Evolutionary conservation across 2,113 vertebrate genomes (phyloP).

Genomic region (Bos indicus): DNA sequence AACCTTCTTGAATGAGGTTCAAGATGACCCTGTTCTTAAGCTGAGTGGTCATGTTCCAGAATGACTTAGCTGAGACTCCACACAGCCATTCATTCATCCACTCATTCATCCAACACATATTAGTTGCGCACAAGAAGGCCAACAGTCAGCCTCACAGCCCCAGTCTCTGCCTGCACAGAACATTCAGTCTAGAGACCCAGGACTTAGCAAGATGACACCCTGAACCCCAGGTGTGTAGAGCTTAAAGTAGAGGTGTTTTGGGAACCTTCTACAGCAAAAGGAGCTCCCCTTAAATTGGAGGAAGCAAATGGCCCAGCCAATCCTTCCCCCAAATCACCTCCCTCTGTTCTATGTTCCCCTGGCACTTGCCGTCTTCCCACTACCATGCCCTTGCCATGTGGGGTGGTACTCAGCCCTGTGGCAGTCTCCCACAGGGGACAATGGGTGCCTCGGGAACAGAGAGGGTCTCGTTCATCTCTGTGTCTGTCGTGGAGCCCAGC

Average conservation of each 20-base stretch:
- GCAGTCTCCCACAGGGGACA: too few species aligned
- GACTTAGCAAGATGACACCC: neutral
- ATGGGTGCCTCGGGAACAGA: neutral
- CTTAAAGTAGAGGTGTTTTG: neutral
- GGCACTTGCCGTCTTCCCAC: neutral
- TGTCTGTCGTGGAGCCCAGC: neutral
- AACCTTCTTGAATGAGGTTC: neutral
- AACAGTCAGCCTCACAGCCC: neutral
- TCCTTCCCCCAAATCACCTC: neutral
- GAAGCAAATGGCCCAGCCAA: neutral
- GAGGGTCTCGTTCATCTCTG: rapidly evolving
- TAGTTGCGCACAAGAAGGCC: neutral
- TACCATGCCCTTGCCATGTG: rapidly evolving
- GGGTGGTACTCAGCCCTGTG: neutral
- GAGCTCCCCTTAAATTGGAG: neutral
- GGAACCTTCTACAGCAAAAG: neutral
- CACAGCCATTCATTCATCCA: neutral
- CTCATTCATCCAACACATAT: neutral
- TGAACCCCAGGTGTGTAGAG: neutral
- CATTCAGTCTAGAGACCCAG: neutral
- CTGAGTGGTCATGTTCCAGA: neutral
- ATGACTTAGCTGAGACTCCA: neutral
- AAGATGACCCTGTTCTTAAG: neutral
- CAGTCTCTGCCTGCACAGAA: neutral
- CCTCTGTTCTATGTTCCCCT: neutral